Evolutionary conservation across 2,113 vertebrate species (phyloP), one percentile per base, ranked within the genome.

Genomic region (Psettodes erumei): DNA sequence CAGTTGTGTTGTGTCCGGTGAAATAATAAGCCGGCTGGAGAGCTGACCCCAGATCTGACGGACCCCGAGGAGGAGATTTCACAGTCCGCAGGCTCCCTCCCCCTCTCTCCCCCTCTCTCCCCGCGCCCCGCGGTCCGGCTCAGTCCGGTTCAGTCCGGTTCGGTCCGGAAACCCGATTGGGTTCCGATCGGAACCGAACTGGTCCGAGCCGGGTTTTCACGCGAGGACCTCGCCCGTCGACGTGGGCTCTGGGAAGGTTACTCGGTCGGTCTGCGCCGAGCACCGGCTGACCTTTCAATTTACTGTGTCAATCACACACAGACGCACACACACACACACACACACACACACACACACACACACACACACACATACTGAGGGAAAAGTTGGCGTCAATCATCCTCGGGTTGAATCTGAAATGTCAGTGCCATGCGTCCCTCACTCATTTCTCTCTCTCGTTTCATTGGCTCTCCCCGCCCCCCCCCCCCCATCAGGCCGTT

Each of bases 271-370:
- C 86, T 79, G 72, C 25, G 77, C 82, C 65, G 63, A 88, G 89
- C 83, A 87, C 75, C 84, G 75, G 77, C 83, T 88, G 91, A 91
- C 90, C 90, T 89, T 88, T 89, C 87, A 88, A 90, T 93, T 93
- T 92, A 88, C 82, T 80, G 72, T 86, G 87, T 90, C 87, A 92
- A 83, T 93, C 89, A 88, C 4, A 27, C 21, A 9, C 48, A 12
- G 23, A 48, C 27, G 50, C 23, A 50, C 25, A 68, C 48, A 48
- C 40, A 10, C 35, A 50, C 56, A 64, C 55, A 21, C 50, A n/a
- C 42, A 68, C 45, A 55, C 19, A 48, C n/a, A 79, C 43, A 62
- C 33, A 6, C n/a, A 38, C 53, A 55, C 47, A 62, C 25, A 74
- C 56, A 51, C 55, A 60, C 48, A 63, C 33, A 56, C 18, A 56